Percentiles rank a stretch among this genome's conserved stretches.
Conservation (phyloP, 1,140 invertebrate species). For the Chironomus striatipennis region DNA sequence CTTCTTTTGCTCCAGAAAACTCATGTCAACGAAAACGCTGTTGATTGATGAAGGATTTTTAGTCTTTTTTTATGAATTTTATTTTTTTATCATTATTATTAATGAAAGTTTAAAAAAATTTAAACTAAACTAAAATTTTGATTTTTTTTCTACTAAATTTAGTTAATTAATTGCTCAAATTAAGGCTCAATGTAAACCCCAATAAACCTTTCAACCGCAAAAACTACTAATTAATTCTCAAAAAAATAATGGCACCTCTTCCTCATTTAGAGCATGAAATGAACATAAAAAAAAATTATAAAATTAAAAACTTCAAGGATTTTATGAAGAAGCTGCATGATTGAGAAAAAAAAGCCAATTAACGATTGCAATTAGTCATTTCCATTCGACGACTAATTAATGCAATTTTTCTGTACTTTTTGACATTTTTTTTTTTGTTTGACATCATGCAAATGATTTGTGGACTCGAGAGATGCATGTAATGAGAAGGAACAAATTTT, state of each 20-base stretch:
- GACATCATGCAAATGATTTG: not conserved
- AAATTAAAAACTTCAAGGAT: not conserved
- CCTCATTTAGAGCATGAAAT: not conserved
- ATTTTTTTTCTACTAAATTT: not conserved
- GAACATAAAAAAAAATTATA: not conserved
- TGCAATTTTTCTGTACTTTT: not conserved
- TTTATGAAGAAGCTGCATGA: not conserved
- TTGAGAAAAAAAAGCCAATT: not conserved
- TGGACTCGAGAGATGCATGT: too few relatives aligned
- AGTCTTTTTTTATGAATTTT: conserved; percentile 33
- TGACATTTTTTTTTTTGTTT: not conserved
- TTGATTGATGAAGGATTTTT: conserved; percentile 28
- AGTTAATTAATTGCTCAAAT: too few relatives aligned
- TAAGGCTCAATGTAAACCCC: too few relatives aligned
- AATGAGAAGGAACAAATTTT: not conserved
- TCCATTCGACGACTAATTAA: too few relatives aligned
- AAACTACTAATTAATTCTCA: too few relatives aligned
- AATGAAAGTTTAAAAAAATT: not conserved
- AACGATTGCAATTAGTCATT: not conserved
- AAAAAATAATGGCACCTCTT: not conserved
- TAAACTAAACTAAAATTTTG: not conserved
- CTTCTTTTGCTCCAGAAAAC: conserved; percentile 72
- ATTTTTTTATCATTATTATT: conserved; percentile 43
- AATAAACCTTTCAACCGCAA: too few relatives aligned
- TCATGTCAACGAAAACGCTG: conserved; percentile 64